phyloP scores from a whole-genome alignment of 2,888 invertebrate species.

The Octonoba sinensis region DNA sequence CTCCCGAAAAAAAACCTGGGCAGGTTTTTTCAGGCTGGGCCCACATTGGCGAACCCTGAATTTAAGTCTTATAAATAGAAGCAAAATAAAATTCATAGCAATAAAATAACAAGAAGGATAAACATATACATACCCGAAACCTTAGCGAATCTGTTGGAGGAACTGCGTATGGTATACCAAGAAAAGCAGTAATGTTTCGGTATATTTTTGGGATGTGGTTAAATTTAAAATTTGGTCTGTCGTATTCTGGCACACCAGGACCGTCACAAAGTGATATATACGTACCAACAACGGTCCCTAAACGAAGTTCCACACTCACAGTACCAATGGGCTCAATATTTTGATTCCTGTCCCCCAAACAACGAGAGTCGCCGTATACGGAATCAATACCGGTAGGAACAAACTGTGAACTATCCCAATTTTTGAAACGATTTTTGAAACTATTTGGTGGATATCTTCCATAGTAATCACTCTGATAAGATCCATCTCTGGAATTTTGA shows the following conservation, averaged over 20 bases:
- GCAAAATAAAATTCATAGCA: neutral
- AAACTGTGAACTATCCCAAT: neutral
- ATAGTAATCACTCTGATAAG: conserved; percentile 28
- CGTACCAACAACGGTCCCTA: conserved; percentile 49
- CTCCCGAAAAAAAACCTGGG: too few species aligned
- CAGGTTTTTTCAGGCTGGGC: too few species aligned
- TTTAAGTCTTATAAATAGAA: too few species aligned
- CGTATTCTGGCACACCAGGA: conserved; percentile 63
- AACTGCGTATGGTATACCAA: conserved; percentile 95
- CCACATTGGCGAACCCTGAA: too few species aligned
- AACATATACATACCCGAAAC: conserved; percentile 54
- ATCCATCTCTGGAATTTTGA: conserved; percentile 24
- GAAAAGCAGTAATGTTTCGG: conserved; percentile 76
- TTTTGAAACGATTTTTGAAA: conserved; percentile 21
- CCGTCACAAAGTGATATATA: conserved; percentile 65
- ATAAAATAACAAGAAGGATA: neutral
- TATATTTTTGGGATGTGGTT: conserved; percentile 37
- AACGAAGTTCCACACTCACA: conserved; percentile 32
- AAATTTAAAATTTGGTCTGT: conserved; percentile 42
- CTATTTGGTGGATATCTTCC: conserved; percentile 30
- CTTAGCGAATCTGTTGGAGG: conserved; percentile 84
- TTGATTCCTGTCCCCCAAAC: conserved; percentile 21
- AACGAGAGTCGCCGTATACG: conserved; percentile 43
- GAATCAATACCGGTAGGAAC: neutral
- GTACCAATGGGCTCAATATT: conserved; percentile 4